A percentile compares a stretch with the other conserved stretches of the same genome.
phyloP scores from a whole-genome alignment of 2,113 vertebrate genomes.

The Ophthalmolycus amberensis region DNA sequence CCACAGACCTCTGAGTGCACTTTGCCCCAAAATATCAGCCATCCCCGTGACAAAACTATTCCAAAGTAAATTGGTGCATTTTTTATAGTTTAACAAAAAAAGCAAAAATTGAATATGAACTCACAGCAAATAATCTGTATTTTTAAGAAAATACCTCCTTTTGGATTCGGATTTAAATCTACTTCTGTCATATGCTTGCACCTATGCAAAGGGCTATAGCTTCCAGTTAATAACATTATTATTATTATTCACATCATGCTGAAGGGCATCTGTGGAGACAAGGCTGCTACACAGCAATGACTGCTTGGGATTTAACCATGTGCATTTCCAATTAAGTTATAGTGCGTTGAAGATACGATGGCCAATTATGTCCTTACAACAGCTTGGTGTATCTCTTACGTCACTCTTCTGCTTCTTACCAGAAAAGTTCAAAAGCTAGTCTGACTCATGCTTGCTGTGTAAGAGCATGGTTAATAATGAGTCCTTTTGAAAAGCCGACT shows the following conservation, averaged over 20 bases:
- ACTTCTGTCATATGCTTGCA: not conserved
- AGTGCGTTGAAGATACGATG: not conserved
- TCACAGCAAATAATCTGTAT: not conserved
- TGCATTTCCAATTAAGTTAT: not conserved
- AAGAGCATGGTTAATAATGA: conserved; percentile 32
- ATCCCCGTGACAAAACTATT: not conserved
- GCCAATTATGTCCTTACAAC: not conserved
- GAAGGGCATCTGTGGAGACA: not conserved
- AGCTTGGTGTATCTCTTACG: not conserved
- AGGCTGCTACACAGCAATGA: not conserved
- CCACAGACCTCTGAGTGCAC: conserved; percentile 16
- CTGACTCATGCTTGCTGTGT: conserved; percentile 10
- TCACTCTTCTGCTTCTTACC: not conserved
- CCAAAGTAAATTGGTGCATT: not conserved
- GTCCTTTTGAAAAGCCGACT: conserved; percentile 14
- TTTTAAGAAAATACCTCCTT: not conserved
- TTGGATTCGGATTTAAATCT: conserved; percentile 1
- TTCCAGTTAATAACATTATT: conserved; percentile 5
- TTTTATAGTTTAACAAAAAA: not conserved
- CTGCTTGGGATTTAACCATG: not conserved
- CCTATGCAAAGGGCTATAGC: not conserved
- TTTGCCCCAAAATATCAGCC: not conserved
- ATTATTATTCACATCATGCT: not conserved
- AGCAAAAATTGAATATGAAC: not conserved
- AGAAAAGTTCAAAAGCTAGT: conserved; percentile 17